Conservation (phyloP, 2,888 invertebrate species). For the Lymantria monacha region DNA sequence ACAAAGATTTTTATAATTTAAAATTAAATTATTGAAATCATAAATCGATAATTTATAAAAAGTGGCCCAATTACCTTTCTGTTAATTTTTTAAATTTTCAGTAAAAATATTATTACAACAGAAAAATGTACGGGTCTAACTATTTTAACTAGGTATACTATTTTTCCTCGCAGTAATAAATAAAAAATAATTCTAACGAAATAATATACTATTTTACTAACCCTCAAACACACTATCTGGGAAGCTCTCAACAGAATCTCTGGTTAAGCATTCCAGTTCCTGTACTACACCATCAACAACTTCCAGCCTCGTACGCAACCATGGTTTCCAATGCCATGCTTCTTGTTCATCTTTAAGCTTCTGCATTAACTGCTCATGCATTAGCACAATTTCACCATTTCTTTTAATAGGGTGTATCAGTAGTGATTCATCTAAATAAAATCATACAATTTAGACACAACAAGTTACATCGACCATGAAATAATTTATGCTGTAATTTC, state of each 20-base stretch:
- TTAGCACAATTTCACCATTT: slow-evolving; percentile 55
- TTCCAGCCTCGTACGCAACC: slow-evolving; percentile 61
- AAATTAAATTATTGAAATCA: no score
- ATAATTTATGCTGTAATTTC: slow-evolving; percentile 7
- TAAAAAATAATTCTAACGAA: no score
- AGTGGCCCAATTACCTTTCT: no score
- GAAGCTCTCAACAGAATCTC: slow-evolving; percentile 80
- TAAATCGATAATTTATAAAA: no score
- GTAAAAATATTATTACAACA: no score
- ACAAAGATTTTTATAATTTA: no score
- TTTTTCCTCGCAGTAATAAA: no score
- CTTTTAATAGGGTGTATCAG: slow-evolving; percentile 36
- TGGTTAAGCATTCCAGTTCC: slow-evolving; percentile 40
- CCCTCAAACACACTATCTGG: slow-evolving; percentile 74
- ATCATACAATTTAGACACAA: neutral
- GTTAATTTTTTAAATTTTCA: no score
- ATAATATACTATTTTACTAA: slow-evolving; percentile 30
- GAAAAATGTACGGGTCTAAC: no score
- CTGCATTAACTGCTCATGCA: slow-evolving; percentile 51
- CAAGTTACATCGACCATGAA: neutral
- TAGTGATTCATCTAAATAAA: slow-evolving; percentile 46
- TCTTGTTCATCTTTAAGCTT: slow-evolving; percentile 53
- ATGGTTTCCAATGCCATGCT: slow-evolving; percentile 73
- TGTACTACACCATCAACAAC: slow-evolving; percentile 47
- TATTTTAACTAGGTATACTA: no score